phyloP scores from a whole-genome alignment of 2,113 vertebrate species.

The Pomatostomus ruficeps region DNA sequence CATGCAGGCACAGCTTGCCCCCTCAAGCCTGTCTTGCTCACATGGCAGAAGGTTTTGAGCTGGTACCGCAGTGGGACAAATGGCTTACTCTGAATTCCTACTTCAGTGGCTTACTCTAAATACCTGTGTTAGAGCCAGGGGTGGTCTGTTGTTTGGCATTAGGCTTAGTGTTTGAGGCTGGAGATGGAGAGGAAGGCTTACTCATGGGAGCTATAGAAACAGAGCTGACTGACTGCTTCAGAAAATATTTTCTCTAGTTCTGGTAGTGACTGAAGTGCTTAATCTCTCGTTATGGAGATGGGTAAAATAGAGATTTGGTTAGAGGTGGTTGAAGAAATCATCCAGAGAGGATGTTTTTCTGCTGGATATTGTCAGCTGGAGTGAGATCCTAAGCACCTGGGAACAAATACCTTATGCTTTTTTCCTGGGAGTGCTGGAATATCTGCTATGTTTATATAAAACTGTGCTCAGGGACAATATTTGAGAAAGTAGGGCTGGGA shows the following conservation, averaged over 20 bases:
- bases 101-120: not conserved
- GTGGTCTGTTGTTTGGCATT: not conserved
- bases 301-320: not conserved
- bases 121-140: not conserved
- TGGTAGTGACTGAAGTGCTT: not conserved
- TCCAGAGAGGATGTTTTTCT: not conserved
- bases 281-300: not conserved
- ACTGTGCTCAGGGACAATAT: not conserved
- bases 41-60: not conserved
- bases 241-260: not conserved
- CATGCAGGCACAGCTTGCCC: not conserved
- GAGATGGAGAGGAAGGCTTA: not conserved
- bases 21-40: not conserved
- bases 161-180: not conserved
- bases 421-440: not conserved
- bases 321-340: not conserved
- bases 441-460: not conserved
- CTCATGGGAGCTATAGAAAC: not conserved
- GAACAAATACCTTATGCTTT: not conserved
- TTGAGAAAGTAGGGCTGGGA: not conserved
- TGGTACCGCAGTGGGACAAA: not conserved
- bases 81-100: accelerated
- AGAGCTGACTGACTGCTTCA: not conserved
- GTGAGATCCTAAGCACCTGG: not conserved
- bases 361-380: not conserved